Base-by-base conservation (phyloP, 2,888 invertebrate species). In the Steinernema scapterisci region DNA sequence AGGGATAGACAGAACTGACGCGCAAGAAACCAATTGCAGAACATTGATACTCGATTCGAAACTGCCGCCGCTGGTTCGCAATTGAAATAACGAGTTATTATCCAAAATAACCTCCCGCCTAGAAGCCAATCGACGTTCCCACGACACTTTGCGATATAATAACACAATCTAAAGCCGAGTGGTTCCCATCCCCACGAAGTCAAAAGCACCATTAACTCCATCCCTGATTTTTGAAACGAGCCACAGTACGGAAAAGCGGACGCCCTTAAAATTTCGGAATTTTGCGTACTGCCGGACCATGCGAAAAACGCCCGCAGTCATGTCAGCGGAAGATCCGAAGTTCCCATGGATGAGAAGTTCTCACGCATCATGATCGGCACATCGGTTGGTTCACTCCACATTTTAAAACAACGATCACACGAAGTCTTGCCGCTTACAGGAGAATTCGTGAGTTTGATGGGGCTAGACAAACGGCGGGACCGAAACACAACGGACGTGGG, bases 21-120 rank as follows among this genome's bases (percentile, higher is more conserved):
- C 38, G 38, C 3, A 38, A 38, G 38, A 38, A 38, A 38, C 38
- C 38, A 9, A 38, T 38, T 9, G 38, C 38, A 38, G 38, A 6
- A 38, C 38, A 38, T 38, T 38, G 38, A 38, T 9, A 38, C 38
- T 38, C 38, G 38, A 38, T 9, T 38, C 38, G 38, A 38, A 38
- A 38, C 38, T 38, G 38, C 38, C 63, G 63, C 63, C 27, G 38
- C 27, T 63, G 31, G 63, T 27, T 25, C 25, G 16, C 63, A 25
- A 11, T 63, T 25, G 27, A 31, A 63, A 63, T 21, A 31, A 63
- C 63, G 63, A 63, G 31, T 63, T 63, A 63, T 63, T 63, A 63
- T 63, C 63, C 63, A 63, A 63, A 63, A 63, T 63, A 63, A 48
- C 63, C 27, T 63, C 31, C 63, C 63, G 63, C 63, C 63, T 63